Conservation (phyloP, 92 coral and sea anemone species). For the Zoanthus sociatus region DNA sequence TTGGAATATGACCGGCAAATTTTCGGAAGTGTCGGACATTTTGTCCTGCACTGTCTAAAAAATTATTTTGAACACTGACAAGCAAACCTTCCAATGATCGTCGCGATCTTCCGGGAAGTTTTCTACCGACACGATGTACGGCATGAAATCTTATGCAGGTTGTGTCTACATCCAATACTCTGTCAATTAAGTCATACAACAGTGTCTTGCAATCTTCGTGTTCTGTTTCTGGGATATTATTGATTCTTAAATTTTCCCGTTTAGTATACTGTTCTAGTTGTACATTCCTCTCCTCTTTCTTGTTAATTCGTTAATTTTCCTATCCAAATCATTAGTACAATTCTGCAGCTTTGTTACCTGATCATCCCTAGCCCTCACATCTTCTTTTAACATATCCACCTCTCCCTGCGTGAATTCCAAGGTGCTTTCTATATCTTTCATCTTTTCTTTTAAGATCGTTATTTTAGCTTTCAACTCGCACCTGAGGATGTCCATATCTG, state of each 20-base stretch:
- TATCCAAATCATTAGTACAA: not conserved
- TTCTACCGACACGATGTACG: constrained; percentile 9
- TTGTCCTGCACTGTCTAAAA: too few relatives aligned
- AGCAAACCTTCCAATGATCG: not conserved
- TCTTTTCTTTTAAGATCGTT: not conserved
- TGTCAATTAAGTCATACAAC: not conserved
- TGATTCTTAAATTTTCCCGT: constrained; percentile 6
- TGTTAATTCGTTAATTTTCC: not conserved
- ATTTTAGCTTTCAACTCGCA: not conserved
- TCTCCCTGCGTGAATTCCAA: not conserved
- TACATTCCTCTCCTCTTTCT: not conserved
- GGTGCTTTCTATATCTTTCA: not conserved
- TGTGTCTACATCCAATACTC: not conserved
- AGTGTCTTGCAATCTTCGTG: constrained; percentile 1
- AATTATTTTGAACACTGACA: not conserved
- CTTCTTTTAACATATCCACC: not conserved
- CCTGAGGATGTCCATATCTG: not conserved
- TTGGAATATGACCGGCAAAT: too few relatives aligned
- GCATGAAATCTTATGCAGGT: not conserved
- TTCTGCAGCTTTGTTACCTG: not conserved
- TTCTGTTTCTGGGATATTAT: not conserved
- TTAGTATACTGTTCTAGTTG: constrained; percentile 13
- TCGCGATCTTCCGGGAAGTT: not conserved
- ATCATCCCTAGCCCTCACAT: not conserved
- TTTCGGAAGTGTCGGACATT: too few relatives aligned